These are phyloP conservation scores for Cirrhinus molitorella DNA, from an alignment of 2,797 vertebrate species.

Conservation along the genomic window DNA sequence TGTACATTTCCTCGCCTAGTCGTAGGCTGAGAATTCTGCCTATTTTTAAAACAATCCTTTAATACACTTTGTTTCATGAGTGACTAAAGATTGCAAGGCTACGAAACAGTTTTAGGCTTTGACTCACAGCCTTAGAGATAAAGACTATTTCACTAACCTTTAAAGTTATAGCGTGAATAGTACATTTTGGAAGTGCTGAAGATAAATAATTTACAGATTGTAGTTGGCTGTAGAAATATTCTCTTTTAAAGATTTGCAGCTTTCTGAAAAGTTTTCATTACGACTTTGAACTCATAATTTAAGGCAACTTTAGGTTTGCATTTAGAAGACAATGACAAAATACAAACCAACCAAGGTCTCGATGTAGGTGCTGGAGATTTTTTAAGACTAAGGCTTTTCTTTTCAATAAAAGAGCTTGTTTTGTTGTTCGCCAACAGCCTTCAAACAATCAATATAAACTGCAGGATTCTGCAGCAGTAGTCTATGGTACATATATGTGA, in stretches of 20 bases:
- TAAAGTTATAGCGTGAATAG: not conserved
- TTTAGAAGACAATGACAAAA: not conserved
- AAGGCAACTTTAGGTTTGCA: not conserved
- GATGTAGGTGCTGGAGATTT: not conserved
- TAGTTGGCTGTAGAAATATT: constrained; percentile 26
- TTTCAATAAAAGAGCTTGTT: not conserved
- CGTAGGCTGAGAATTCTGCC: not conserved
- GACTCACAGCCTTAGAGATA: not conserved
- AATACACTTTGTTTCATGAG: not conserved
- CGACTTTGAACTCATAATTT: not conserved
- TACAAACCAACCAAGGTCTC: not conserved
- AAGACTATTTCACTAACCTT: not conserved
- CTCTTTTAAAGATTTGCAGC: constrained; percentile 23
- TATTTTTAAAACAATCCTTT: not conserved
- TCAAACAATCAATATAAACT: not conserved
- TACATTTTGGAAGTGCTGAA: constrained; percentile 6
- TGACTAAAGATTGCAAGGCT: not conserved
- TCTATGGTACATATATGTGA: not conserved
- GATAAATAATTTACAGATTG: constrained; percentile 41
- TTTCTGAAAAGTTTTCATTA: not conserved
- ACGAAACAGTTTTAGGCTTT: not conserved
- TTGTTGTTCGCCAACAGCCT: not conserved
- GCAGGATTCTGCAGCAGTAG: not conserved
- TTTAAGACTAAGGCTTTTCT: not conserved
- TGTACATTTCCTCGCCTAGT: no score